These are phyloP conservation scores for Carterocephalus palaemon DNA, from an alignment of 2,888 invertebrate genomes.

Conservation along the genomic window DNA sequence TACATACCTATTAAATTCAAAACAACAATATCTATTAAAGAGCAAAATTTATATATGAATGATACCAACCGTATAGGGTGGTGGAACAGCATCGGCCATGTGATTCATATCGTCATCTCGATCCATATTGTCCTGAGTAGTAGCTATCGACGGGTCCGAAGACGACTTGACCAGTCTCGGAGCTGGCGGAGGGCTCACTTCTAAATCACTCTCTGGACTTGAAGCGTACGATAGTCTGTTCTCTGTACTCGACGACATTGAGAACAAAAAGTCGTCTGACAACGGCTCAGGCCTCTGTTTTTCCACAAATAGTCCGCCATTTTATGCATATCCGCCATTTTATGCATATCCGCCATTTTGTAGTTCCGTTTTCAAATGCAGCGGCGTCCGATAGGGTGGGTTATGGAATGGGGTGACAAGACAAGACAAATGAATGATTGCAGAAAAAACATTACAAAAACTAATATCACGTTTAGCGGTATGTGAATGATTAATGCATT, in stretches of 20 bases:
- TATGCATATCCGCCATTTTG: constrained; percentile 52
- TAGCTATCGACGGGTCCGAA: constrained; percentile 96
- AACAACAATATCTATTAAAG: too few relatives aligned
- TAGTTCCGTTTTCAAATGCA: constrained; percentile 34
- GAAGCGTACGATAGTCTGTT: constrained; percentile 96
- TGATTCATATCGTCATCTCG: constrained; percentile 78
- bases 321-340: constrained; percentile 39
- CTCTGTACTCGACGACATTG: constrained; percentile 90
- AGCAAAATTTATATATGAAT: too few relatives aligned
- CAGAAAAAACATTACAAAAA: constrained; percentile 63
- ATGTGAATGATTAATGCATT: constrained; percentile 67
- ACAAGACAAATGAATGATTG: constrained; percentile 78
- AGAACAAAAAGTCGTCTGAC: constrained; percentile 99
- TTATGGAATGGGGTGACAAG: constrained; percentile 78
- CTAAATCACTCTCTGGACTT: constrained; percentile 95
- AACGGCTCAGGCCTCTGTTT: constrained; percentile 95
- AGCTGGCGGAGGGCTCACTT: constrained; percentile 88
- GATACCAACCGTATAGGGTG: constrained; percentile 89
- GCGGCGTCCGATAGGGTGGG: constrained; percentile 64
- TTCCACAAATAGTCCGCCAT: constrained; percentile 28
- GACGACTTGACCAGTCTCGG: constrained; percentile 88
- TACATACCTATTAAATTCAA: too few relatives aligned
- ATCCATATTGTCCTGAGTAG: constrained; percentile 92
- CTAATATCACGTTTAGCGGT: constrained; percentile 63
- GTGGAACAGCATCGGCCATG: constrained; percentile 85